Base-by-base conservation (phyloP, 2,113 vertebrate species). In the Gnathonemus echidnorhynchus region DNA sequence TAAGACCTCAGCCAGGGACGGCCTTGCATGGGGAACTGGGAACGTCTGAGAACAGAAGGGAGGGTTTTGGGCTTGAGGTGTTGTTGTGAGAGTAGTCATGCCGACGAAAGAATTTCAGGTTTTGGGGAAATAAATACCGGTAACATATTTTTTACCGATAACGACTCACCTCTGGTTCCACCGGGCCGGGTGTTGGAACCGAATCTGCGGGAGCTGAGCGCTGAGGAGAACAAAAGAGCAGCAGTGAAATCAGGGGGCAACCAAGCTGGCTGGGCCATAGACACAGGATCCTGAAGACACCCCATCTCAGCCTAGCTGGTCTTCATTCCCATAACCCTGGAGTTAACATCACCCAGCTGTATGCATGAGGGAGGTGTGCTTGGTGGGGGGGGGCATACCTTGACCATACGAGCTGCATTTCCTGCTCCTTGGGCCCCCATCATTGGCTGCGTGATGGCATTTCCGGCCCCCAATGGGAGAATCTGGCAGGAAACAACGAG, bases 351-450 rank as follows among this genome's bases (percentile, higher is more conserved):
- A 85, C 21, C 39, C 49, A 85, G 77, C 39, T 21, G 70, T 50
- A 13, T 50, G 88, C 15, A 19, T 56, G 35, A 52, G 9, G 31
- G 35, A 39, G 52, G 50, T 39, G 31, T 80, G 35, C 1, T 19
- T 52, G 46, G 17, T 19, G 77, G 42, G 4, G 21, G 45, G 1
- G n/a, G 21, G 0, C 58, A 6, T 80, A 90, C 89, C 91, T 90
- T 94, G 88, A 93, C 92, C 90, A 92, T 92, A 88, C 13, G 56
- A 19, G 90, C 1, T 80, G 88, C 90, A 49, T 92, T 90, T 45
- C 89, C 86, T 1, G 24, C 42, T 0, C 39, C 80, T 1, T 77
- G 90, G 24, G 90, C 91, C 15, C 74, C 93, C 19, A 80, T 89
- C 3, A 77, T 58, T 11, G 35, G 62, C 86, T 92, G 94, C 49